Evolutionary conservation across 2,888 invertebrate genomes (phyloP), one percentile per base, ranked within the genome.

Genomic region (Andrena chrysosceles): DNA sequence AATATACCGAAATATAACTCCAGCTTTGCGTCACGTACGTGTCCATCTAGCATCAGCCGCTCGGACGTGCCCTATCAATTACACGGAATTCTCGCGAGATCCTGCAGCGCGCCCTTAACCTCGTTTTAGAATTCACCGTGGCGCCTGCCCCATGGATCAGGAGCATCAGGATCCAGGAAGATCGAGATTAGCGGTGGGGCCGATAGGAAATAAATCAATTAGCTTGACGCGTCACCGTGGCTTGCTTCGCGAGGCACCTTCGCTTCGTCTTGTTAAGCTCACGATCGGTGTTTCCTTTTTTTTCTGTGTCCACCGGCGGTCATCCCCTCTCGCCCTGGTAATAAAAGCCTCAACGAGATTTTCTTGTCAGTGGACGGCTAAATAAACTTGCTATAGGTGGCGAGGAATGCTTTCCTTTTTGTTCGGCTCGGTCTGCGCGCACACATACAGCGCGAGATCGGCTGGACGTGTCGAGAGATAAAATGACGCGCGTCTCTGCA

Each of bases 401-500:
- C 72, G 70, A 74, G 74, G 67, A 60, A 63, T 62, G 56, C 26
- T 23, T 56, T 68, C 60, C 76, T 80, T 81, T 77, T 81, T 70
- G 56, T 70, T 81, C 69, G 60, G 59, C 73, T 63, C 70, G 13
- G 56, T 52, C 56, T n/a, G 70, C 60, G 52, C n/a, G 72, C 29
- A 20, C 35, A 33, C 35, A 10, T 33, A 42, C 56, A 33, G 13
- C 60, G 52, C 85, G 78, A 88, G 79, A 73, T 79, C 74, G 71
- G 52, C 84, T 73, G 81, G 86, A 82, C 79, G 82, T 75, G 86
- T 80, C 77, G 84, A 52, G 86, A 87, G 86, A 86, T 90, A 89
- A 89, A 92, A 91, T 90, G 88, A 90, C 89, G 87, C 84, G 85
- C 86, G 89, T 87, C 85, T 90, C 85, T 90, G 91, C 91, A 89